A percentile compares a stretch with the other conserved stretches of the same genome.
Conservation (phyloP, 2,113 vertebrate genomes). For the Hydropotes inermis region DNA sequence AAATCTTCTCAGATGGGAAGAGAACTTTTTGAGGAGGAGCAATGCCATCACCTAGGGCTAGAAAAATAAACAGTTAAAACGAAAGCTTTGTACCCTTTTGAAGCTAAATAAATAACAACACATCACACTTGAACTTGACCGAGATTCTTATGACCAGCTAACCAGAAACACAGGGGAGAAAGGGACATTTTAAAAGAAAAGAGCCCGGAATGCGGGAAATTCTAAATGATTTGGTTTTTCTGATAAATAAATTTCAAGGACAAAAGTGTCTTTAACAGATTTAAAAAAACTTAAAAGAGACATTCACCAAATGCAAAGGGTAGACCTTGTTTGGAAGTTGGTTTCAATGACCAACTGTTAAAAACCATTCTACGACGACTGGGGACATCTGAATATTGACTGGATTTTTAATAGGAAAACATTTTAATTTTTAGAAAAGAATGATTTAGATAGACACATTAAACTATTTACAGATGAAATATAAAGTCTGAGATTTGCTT, state of each 20-base stretch:
- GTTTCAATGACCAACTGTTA: neutral
- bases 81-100: neutral
- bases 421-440: conserved; percentile 18
- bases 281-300: neutral
- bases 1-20: conserved; percentile 93
- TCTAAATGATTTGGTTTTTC: neutral
- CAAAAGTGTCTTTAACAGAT: neutral
- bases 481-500: neutral
- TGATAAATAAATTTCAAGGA: neutral
- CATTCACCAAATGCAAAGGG: neutral
- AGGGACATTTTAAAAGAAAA: neutral
- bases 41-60: conserved; percentile 90
- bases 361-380: neutral
- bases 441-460: neutral
- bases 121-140: neutral
- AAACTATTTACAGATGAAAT: neutral
- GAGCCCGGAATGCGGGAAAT: neutral
- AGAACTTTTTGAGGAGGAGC: conserved; percentile 92
- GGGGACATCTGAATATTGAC: neutral
- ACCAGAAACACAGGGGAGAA: neutral
- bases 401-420: neutral
- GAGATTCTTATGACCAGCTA: neutral
- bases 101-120: neutral
- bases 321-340: neutral
- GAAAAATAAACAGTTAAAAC: conserved; percentile 52